A percentile compares a stretch with the other conserved stretches of the same genome.
These are phyloP conservation scores for Gambusia yucatana DNA, from an alignment of 2,797 vertebrate species.

Conservation along the genomic window DNA sequence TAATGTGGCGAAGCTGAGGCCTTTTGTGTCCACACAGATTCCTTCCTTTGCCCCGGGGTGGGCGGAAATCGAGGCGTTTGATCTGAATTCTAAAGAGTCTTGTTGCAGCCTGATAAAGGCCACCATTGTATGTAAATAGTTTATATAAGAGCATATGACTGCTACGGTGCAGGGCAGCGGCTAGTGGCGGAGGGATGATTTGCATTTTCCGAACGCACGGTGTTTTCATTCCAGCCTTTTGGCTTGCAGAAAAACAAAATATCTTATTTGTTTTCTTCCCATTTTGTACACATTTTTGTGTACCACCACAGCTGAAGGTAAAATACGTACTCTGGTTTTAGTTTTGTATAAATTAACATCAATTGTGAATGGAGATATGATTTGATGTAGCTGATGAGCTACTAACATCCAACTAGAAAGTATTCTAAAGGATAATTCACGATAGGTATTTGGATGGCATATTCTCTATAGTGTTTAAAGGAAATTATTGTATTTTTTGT, in stretches of 20 bases:
- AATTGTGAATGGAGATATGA: conserved; percentile 16
- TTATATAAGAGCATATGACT: conserved; percentile 98
- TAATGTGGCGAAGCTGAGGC: conserved; percentile 78
- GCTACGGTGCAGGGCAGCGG: conserved; percentile 90
- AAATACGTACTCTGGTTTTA: conserved; percentile 59
- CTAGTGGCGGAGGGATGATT: conserved; percentile 83
- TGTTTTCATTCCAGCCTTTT: conserved; percentile 75
- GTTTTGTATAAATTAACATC: conserved; percentile 57
- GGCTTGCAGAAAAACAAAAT: conserved; percentile 63
- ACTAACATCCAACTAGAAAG: conserved; percentile 15
- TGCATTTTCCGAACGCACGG: conserved; percentile 82
- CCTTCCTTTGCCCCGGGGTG: conserved; percentile 86
- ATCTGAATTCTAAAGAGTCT: conserved; percentile 98
- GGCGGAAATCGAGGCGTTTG: conserved; percentile 96
- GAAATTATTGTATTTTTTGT: conserved; percentile 7
- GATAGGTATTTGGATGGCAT: conserved; percentile 5
- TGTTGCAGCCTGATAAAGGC: conserved; percentile 91
- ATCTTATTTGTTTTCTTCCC: conserved; percentile 67
- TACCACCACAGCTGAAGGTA: conserved; percentile 85
- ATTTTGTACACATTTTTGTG: conserved; percentile 82
- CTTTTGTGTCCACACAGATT: conserved; percentile 91
- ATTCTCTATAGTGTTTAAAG: conserved; percentile 26
- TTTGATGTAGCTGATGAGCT: conserved; percentile 23
- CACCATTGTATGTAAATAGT: conserved; percentile 93
- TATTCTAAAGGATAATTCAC: conserved; percentile 9